Evolutionary conservation across 1,140 invertebrate genomes (phyloP).

Genomic region (Conus ventricosus): DNA sequence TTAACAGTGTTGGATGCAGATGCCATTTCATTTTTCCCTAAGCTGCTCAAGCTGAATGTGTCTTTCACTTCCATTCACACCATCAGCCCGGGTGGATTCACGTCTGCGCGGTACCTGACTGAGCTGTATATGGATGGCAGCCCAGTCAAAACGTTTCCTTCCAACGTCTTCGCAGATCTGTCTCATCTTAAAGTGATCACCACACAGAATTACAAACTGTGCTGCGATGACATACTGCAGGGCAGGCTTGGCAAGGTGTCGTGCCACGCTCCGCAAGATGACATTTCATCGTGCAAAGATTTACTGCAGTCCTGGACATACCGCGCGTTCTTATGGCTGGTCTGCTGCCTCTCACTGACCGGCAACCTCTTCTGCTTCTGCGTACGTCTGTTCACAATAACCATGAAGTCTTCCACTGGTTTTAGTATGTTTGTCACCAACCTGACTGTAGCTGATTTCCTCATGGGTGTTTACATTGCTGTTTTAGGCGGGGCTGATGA

Average conservation of each 20-base stretch:
- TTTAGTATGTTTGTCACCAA: too few species aligned
- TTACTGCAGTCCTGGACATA: slow-evolving; percentile 12
- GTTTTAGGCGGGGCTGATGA: too few species aligned
- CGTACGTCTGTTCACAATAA: not conserved
- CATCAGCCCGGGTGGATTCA: too few species aligned
- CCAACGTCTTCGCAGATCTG: not conserved
- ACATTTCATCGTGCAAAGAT: not conserved
- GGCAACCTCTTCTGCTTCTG: too few species aligned
- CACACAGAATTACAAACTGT: not conserved
- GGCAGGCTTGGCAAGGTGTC: not conserved
- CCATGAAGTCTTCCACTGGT: not conserved
- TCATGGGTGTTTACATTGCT: too few species aligned
- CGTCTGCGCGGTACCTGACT: not conserved
- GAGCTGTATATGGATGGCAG: not conserved
- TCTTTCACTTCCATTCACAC: too few species aligned
- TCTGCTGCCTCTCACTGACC: slow-evolving; percentile 41
- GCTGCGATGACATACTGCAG: not conserved
- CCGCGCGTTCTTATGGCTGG: slow-evolving; percentile 48
- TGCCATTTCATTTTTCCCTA: too few species aligned
- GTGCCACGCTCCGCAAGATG: not conserved
- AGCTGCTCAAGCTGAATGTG: too few species aligned
- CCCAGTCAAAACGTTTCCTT: not conserved
- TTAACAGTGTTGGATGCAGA: slow-evolving; percentile 7
- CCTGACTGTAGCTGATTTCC: too few species aligned
- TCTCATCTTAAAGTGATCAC: not conserved